These are phyloP conservation scores for Oophaga sylvatica DNA, from an alignment of 2,797 vertebrate genomes.

Conservation along the genomic window DNA sequence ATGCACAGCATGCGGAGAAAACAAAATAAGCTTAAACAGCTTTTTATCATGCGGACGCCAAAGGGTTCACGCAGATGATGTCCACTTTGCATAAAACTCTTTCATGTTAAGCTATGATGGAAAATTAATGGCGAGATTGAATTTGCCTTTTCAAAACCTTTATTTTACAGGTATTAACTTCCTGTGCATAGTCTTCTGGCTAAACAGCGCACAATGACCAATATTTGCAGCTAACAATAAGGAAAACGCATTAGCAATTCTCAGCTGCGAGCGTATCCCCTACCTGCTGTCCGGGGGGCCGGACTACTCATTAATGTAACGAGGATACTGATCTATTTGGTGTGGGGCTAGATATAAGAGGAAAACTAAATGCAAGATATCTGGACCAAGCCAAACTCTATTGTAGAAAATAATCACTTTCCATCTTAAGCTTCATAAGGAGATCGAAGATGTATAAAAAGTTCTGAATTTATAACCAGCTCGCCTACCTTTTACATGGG, in stretches of 20 bases:
- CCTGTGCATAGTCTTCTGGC: not conserved
- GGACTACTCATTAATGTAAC: too few relatives aligned
- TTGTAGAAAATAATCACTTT: too few relatives aligned
- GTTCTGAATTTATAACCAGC: too few relatives aligned
- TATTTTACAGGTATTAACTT: constrained; percentile 1
- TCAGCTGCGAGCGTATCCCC: not conserved
- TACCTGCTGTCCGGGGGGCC: not conserved
- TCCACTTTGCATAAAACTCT: constrained; percentile 35
- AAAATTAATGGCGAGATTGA: constrained; percentile 13
- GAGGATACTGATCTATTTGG: too few relatives aligned
- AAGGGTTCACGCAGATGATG: constrained; percentile 25
- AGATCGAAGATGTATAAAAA: too few relatives aligned
- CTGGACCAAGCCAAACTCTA: too few relatives aligned
- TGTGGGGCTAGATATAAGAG: too few relatives aligned
- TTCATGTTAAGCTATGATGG: constrained; percentile 5
- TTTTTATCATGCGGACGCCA: constrained; percentile 19
- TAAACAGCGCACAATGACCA: not conserved
- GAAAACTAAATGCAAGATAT: too few relatives aligned
- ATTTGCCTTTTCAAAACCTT: constrained; percentile 2
- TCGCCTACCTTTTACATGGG: too few relatives aligned
- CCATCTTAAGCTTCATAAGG: too few relatives aligned
- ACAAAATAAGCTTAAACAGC: constrained; percentile 38
- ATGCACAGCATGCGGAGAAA: constrained; percentile 43
- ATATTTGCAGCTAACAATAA: not conserved
- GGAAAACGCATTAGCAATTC: not conserved